phyloP scores from a whole-genome alignment of 2,797 vertebrate species.

The Heteromormyrus szaboi region DNA sequence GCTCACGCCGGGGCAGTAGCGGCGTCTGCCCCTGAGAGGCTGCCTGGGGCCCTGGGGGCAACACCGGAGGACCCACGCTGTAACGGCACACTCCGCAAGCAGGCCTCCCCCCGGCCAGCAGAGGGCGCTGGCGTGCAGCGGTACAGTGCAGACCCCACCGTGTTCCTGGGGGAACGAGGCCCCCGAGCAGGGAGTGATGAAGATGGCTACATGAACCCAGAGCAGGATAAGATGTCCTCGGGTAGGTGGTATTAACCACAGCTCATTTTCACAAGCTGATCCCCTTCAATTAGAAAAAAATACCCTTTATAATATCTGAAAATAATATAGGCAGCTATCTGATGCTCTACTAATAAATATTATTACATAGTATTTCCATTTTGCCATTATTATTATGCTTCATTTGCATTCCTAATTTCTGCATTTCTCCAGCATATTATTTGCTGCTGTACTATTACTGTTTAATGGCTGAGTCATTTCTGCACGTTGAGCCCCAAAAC shows the following conservation, averaged over 20 bases:
- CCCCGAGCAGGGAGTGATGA: slow-evolving; percentile 73
- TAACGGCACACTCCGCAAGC: slow-evolving; percentile 82
- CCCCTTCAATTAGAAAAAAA: background rate
- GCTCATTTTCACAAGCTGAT: background rate
- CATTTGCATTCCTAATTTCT: background rate
- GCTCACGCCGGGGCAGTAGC: slow-evolving; percentile 70
- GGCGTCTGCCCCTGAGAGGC: slow-evolving; percentile 62
- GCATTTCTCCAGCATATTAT: background rate
- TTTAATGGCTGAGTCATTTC: background rate
- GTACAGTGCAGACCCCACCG: slow-evolving; percentile 88
- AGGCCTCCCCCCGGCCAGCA: slow-evolving; percentile 54
- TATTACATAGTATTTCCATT: background rate
- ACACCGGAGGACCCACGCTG: slow-evolving; percentile 78
- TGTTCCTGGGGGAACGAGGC: slow-evolving; percentile 73
- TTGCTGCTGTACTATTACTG: background rate
- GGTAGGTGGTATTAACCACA: slow-evolving; percentile 55
- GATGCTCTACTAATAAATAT: background rate
- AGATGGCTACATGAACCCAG: slow-evolving; percentile 89
- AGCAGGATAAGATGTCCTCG: slow-evolving; percentile 85
- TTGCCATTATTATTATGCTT: background rate
- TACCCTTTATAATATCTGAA: background rate
- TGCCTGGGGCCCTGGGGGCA: slow-evolving; percentile 52
- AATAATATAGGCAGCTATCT: background rate
- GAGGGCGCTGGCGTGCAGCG: slow-evolving; percentile 82
- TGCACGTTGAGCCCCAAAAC: background rate